Evolutionary conservation across 1,140 invertebrate genomes (phyloP).

Genomic region (Leptoteleia sp.): DNA sequence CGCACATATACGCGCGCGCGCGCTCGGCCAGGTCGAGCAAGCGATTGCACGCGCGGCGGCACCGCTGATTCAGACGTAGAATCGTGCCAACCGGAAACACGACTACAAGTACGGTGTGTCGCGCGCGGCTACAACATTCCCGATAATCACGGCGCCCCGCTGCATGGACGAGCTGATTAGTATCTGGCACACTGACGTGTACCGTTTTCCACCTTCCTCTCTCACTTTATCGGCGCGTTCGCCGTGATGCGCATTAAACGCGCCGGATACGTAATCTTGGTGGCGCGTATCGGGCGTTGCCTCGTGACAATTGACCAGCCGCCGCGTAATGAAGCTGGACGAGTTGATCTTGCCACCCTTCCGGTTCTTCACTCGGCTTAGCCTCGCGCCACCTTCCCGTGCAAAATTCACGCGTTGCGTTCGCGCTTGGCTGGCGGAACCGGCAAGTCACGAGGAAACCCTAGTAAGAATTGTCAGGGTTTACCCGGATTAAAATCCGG

Average conservation of each 20-base stretch:
- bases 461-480: no score
- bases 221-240: conserved; percentile 34
- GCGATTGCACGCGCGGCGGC: conserved; percentile 47
- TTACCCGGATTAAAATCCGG: no score
- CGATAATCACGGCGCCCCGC: conserved; percentile 56
- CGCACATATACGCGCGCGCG: no score
- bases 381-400: no score
- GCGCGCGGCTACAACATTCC: conserved; percentile 36
- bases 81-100: conserved; percentile 57
- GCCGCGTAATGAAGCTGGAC: conserved; percentile 52
- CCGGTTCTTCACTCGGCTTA: no score
- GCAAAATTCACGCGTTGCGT: no score
- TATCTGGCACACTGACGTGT: conserved; percentile 48
- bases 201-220: conserved; percentile 35
- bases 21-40: no score
- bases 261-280: conserved; percentile 55
- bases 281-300: conserved; percentile 55
- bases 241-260: conserved; percentile 36
- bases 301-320: conserved; percentile 63
- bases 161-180: conserved; percentile 56
- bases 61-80: conserved; percentile 47
- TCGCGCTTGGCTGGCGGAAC: no score
- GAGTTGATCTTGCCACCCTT: no score
- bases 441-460: no score
- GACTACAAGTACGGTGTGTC: conserved; percentile 31